phyloP scores from a whole-genome alignment of 2,113 vertebrate genomes.

The Sphyrna mokarran region DNA sequence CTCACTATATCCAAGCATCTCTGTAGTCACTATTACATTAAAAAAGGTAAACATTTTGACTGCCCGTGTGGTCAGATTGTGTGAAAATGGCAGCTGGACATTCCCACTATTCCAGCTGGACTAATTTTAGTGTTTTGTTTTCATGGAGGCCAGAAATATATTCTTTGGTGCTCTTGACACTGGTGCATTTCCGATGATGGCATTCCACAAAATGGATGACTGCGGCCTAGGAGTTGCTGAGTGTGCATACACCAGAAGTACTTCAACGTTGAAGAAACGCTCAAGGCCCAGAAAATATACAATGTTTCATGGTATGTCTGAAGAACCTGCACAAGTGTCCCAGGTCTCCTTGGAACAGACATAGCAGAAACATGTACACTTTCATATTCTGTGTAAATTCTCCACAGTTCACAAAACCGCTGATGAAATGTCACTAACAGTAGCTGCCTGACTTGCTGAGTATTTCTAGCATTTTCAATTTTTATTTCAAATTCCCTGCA shows the following conservation, averaged over 20 bases:
- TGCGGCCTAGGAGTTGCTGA: background rate
- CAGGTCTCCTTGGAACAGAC: background rate
- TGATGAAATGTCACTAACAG: too few species aligned
- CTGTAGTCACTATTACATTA: background rate
- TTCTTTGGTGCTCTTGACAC: too few species aligned
- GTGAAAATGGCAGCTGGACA: background rate
- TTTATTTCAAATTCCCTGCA: too few species aligned
- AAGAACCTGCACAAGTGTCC: background rate
- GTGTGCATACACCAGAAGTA: background rate
- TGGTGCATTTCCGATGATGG: background rate
- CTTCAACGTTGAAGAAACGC: background rate
- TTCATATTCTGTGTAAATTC: background rate
- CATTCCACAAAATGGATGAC: background rate
- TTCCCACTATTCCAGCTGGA: too few species aligned
- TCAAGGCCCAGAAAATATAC: background rate
- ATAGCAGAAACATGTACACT: background rate
- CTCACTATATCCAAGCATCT: background rate
- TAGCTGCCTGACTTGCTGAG: too few species aligned
- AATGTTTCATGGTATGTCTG: background rate
- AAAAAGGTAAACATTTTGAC: background rate
- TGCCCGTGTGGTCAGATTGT: too few species aligned
- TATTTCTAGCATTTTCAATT: too few species aligned
- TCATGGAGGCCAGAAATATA: too few species aligned
- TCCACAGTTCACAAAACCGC: too few species aligned
- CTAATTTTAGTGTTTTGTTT: too few species aligned